Conservation (phyloP, 2,888 invertebrate species). For the Nesidiocoris tenuis region DNA sequence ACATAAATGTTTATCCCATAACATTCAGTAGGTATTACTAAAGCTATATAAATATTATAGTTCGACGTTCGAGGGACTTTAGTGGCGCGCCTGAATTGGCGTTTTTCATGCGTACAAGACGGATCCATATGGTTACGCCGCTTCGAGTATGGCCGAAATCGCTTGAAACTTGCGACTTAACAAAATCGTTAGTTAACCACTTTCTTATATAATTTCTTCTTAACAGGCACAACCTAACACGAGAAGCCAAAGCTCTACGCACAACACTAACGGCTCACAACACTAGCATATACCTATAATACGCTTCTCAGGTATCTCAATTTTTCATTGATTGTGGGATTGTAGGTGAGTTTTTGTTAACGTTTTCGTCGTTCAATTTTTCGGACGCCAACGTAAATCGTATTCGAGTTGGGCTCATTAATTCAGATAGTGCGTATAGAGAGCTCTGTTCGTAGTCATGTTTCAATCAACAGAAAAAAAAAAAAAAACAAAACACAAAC, state of each 20-base stretch:
- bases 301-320: too few species aligned
- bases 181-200: too few species aligned
- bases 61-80: conserved; percentile 21
- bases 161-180: too few species aligned
- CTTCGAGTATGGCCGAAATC: too few species aligned
- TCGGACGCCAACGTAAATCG: background rate
- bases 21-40: conserved; percentile 38
- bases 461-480: conserved; percentile 22
- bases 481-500: background rate
- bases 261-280: background rate
- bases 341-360: background rate
- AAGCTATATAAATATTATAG: conserved; percentile 31
- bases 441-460: conserved; percentile 34
- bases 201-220: too few species aligned
- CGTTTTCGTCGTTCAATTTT: background rate
- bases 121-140: too few species aligned
- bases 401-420: background rate
- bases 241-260: background rate
- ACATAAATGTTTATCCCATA: conserved; percentile 39
- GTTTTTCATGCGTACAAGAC: conserved; percentile 13
- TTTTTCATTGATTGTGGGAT: background rate
- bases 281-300: background rate
- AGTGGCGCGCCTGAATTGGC: conserved; percentile 7
- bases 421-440: conserved; percentile 27
- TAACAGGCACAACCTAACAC: background rate